These are phyloP conservation scores for Hydrophis major DNA, from an alignment of 2,797 vertebrate species.

Conservation along the genomic window DNA sequence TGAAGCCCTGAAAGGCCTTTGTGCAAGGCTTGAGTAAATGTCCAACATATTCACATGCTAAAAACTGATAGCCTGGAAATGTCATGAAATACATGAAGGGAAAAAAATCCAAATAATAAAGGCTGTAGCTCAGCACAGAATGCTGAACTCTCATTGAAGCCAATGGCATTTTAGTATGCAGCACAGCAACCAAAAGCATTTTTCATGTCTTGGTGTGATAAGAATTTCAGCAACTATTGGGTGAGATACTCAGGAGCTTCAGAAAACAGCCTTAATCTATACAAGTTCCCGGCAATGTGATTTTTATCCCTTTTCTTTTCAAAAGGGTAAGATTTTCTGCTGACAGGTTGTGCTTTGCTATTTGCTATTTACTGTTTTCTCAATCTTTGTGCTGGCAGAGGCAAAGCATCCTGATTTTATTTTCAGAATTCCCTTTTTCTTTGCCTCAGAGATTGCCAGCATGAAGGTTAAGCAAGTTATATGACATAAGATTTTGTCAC, in stretches of 20 bases:
- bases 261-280: neutral
- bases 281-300: neutral
- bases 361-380: neutral
- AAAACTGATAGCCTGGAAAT: neutral
- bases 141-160: neutral
- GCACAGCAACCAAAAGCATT: neutral
- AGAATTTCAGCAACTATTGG: neutral
- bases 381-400: neutral
- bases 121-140: neutral
- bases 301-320: neutral
- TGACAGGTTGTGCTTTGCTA: neutral
- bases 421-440: neutral
- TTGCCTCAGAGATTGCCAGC: neutral
- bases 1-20: neutral
- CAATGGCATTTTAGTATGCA: neutral
- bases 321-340: neutral
- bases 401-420: neutral
- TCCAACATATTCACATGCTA: neutral
- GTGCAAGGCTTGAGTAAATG: neutral
- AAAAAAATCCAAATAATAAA: slow-evolving; percentile 1
- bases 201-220: neutral
- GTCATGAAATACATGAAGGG: slow-evolving; percentile 7
- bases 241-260: neutral
- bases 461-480: neutral
- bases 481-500: neutral